Conservation (phyloP, 2,113 vertebrate genomes). For the Petroica traversi region DNA sequence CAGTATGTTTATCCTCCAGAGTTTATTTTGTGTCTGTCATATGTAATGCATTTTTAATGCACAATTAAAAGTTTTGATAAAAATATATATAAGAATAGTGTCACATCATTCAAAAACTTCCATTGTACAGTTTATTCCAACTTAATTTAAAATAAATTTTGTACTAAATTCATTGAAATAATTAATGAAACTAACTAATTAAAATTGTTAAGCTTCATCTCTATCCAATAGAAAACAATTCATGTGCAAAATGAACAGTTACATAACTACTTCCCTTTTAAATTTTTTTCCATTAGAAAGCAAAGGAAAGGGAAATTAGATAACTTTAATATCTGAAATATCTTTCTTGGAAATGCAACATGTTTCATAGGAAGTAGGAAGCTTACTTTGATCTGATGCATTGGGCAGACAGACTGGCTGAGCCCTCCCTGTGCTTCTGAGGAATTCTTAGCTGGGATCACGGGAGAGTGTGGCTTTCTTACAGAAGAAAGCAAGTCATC, state of each 20-base stretch:
- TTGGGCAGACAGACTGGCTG: background rate
- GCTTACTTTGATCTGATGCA: background rate
- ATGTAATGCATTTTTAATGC: slow-evolving; percentile 62
- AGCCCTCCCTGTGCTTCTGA: background rate
- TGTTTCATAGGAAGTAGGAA: background rate
- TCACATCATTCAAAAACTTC: slow-evolving; percentile 24
- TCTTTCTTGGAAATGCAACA: background rate
- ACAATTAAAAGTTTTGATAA: slow-evolving; percentile 57
- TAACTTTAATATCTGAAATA: background rate
- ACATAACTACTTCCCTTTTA: background rate
- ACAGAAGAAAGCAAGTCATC: background rate
- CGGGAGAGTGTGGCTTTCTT: background rate
- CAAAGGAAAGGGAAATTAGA: background rate
- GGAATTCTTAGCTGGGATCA: background rate
- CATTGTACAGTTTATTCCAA: slow-evolving; percentile 2
- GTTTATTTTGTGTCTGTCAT: slow-evolving; percentile 47
- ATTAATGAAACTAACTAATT: background rate
- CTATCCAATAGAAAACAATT: background rate
- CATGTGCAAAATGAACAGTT: background rate
- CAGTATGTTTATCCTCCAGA: slow-evolving; percentile 11
- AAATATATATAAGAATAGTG: slow-evolving; percentile 28
- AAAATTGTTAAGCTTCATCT: slow-evolving; percentile 10
- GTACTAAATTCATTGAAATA: background rate
- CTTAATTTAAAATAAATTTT: slow-evolving; percentile 8
- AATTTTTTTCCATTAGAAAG: slow-evolving; percentile 5